Percentiles rank a stretch among this genome's conserved stretches.
Evolutionary conservation across 2,888 invertebrate genomes (phyloP).

Genomic region (Drosophila putrida): DNA sequence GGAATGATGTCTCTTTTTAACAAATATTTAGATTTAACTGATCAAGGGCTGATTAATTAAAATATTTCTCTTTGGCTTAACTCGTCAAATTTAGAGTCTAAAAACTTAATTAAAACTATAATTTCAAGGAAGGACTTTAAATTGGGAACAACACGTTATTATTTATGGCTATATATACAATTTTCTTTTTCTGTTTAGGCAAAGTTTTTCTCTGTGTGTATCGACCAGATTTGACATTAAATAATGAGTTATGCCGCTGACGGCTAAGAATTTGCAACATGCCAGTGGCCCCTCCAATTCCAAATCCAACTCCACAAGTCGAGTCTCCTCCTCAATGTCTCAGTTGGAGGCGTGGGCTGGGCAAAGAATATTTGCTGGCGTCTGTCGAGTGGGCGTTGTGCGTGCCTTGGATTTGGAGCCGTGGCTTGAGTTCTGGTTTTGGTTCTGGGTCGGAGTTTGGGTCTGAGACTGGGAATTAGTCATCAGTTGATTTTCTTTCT

Average conservation of each 20-base stretch:
- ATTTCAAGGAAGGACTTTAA: too few species aligned
- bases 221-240: conserved; percentile 79
- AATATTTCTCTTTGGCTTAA: too few species aligned
- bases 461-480: conserved; percentile 55
- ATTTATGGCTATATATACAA: too few species aligned
- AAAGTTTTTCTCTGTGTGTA: conserved; percentile 5
- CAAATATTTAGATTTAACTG: too few species aligned
- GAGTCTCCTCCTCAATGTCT: background rate
- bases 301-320: background rate
- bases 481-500: conserved; percentile 39
- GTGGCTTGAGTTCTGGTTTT: conserved; percentile 9
- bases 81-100: too few species aligned
- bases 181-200: too few species aligned
- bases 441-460: conserved; percentile 1
- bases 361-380: conserved; percentile 14
- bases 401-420: conserved; percentile 35
- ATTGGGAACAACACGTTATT: too few species aligned
- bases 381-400: conserved; percentile 44
- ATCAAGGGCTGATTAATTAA: too few species aligned
- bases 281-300: conserved; percentile 20
- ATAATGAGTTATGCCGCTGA: conserved; percentile 79
- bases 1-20: too few species aligned
- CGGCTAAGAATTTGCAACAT: conserved; percentile 73
- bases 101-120: too few species aligned
- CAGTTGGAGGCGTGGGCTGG: conserved; percentile 13